Conservation (phyloP, 2,888 invertebrate genomes). For the Brenthis hecate region DNA sequence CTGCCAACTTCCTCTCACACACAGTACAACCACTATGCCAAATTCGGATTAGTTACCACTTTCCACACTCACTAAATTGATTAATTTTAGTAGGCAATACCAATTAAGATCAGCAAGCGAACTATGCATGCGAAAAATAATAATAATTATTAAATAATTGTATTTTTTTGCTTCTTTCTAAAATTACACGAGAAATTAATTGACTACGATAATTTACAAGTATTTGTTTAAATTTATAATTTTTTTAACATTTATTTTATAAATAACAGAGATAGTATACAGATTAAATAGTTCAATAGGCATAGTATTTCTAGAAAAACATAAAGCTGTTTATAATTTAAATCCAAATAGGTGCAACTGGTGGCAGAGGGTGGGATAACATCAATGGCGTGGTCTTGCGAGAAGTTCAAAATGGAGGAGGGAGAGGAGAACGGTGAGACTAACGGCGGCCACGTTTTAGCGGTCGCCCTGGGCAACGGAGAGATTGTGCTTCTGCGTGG, state of each 20-base stretch:
- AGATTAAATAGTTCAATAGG: too few species aligned
- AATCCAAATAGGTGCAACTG: slow-evolving; percentile 84
- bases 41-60: slow-evolving; percentile 24
- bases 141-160: too few species aligned
- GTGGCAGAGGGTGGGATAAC: slow-evolving; percentile 93
- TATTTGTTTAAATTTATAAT: too few species aligned
- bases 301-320: background rate
- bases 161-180: too few species aligned
- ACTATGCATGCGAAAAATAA: too few species aligned
- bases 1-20: slow-evolving; percentile 24
- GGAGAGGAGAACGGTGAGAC: slow-evolving; percentile 88
- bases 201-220: too few species aligned
- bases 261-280: too few species aligned
- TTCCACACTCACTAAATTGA: slow-evolving; percentile 1
- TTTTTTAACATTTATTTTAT: too few species aligned
- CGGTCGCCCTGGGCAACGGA: slow-evolving; percentile 94
- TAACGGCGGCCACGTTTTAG: slow-evolving; percentile 87
- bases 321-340: background rate
- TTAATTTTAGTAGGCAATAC: background rate
- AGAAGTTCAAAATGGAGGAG: slow-evolving; percentile 99
- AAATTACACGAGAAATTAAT: too few species aligned
- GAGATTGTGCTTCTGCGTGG: slow-evolving; percentile 93
- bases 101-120: background rate
- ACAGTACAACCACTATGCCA: slow-evolving; percentile 20
- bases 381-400: slow-evolving; percentile 98